Percentiles rank a stretch among this genome's conserved stretches.
Conservation (phyloP, 2,113 vertebrate genomes). For the Gymnarchus niloticus region DNA sequence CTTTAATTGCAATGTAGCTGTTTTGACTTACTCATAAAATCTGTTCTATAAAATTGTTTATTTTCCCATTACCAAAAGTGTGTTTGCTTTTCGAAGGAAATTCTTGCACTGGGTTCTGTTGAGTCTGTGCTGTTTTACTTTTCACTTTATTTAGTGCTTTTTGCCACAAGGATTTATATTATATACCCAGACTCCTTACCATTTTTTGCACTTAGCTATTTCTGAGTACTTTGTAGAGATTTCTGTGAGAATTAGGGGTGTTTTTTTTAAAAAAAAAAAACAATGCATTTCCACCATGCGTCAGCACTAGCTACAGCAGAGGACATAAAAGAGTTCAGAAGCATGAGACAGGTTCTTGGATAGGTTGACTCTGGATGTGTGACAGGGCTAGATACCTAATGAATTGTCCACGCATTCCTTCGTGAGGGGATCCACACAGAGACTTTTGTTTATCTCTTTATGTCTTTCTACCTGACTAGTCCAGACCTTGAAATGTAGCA, state of each 20-base stretch:
- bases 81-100: conserved; percentile 10
- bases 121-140: background rate
- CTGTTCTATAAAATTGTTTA: background rate
- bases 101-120: background rate
- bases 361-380: background rate
- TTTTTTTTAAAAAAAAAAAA: background rate
- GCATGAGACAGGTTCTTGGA: background rate
- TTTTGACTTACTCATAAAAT: background rate
- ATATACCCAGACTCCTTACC: background rate
- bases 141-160: background rate
- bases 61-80: background rate
- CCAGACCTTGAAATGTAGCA: no score
- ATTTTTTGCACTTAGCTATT: background rate
- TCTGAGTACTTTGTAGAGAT: background rate
- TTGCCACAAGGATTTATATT: background rate
- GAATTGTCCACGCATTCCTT: background rate
- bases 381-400: background rate
- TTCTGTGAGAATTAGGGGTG: background rate
- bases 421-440: background rate
- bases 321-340: background rate
- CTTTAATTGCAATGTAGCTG: background rate
- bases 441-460: no score
- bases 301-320: background rate
- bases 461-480: no score
- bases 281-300: background rate